Evolutionary conservation across 1,140 invertebrate genomes (phyloP), one percentile per base, ranked within the genome.

Genomic region (Euwallacea similis): DNA sequence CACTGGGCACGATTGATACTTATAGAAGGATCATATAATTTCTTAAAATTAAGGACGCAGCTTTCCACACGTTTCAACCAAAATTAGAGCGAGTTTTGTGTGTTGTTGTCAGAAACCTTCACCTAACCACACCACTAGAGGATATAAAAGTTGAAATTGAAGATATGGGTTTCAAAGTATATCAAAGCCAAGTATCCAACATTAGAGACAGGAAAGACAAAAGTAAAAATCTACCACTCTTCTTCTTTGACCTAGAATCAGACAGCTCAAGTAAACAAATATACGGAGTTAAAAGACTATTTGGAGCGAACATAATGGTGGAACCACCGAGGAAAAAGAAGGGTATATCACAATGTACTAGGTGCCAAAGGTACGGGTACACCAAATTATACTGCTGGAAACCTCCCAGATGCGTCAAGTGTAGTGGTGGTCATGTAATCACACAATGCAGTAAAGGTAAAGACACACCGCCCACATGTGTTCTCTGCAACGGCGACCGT

Each of bases 311-410:
- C 72, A 73, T 82, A 7, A 73, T 63, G 65, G 43, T 79, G 10
- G 78, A 82, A 75, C 66, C 78, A 6, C 79, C 78, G 7, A 63
- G 53, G 13, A 76, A 77, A 66, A 72, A 75, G 41, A 78, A 46
- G 7, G 71, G 69, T 15, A 77, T 81, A 6, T 66, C 74, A 6
- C 81, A 83, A 71, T 82, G 81, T 60, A 67, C 61, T 13, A 72
- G 77, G 11, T 83, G 80, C 66, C 80, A 83, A 73, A 54, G 69
- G 43, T 82, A 76, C 66, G 81, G 81, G 3, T 80, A 83, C 60
- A 80, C 79, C 8, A 79, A 80, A 72, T 58, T 63, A 6, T 79
- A 82, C 55, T 83, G 80, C 56, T 68, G 42, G 10, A 76, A 73
- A 61, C 16, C 59, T 59, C 71, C 55, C n/a, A 67, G 73, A 42